Evolutionary conservation across 2,113 vertebrate genomes (phyloP), one percentile per base, ranked within the genome.

Genomic region (Pristiophorus japonicus): DNA sequence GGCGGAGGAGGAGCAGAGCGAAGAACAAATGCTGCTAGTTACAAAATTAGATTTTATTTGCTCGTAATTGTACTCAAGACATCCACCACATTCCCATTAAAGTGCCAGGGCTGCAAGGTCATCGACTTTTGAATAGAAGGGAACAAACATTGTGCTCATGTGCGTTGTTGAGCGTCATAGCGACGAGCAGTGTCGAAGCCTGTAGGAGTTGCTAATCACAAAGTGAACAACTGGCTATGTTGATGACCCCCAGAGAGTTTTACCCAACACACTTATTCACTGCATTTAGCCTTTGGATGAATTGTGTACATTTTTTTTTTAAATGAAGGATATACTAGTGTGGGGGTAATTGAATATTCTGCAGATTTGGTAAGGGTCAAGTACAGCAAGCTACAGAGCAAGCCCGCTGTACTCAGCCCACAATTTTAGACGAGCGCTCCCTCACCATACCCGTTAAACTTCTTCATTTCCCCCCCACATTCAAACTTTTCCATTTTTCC

Each of bases 401-500:
- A 42, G 78, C 73, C 38, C 34, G 42, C 78, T 42, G 78, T 81
- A 81, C 78, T 81, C 38, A 45, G 78, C 4, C 51, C 59, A 0
- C 59, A 59, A 59, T 59, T n/a, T n/a, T 8, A 6, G 59, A 59
- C 5, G 5, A 59, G 59, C 5, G 4, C 5, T 59, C 59, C 59
- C 10, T 59, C 59, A 8, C 59, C 10, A 8, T 2, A 59, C 59
- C 59, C 0, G 59, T 6, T 59, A 11, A 59, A 67, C 66, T 24
- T 5, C 14, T 38, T 38, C 2, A 0, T 3, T 2, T 30, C 10
- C 0, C n/a, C n/a, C n/a, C n/a, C n/a, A n/a, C n/a, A n/a, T n/a
- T n/a, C n/a, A 11, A 59, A 67, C 66, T 24, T 5, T 16, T 38
- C 78, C 2, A 0, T 3, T 2, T 30, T n/a, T n/a, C n/a, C 10